Conservation (phyloP, 2,113 vertebrate genomes). For the Rhea pennata region DNA sequence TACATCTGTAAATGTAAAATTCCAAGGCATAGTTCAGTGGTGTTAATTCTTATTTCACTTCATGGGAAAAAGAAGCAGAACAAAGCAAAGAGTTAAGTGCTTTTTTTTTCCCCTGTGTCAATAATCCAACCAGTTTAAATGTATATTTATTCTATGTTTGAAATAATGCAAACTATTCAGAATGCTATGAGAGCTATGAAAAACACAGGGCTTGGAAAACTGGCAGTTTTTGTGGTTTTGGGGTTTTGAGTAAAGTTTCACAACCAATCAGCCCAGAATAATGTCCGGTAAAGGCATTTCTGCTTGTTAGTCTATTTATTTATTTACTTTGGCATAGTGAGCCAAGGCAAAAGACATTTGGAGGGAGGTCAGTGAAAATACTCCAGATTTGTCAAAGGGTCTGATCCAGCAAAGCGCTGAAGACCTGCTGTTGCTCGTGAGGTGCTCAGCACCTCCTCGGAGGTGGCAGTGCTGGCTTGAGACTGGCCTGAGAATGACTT, state of each 20-base stretch:
- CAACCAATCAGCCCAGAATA: slow-evolving; percentile 81
- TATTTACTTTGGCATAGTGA: slow-evolving; percentile 49
- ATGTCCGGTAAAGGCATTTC: slow-evolving; percentile 76
- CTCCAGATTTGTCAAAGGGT: neutral
- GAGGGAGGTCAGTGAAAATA: slow-evolving; percentile 40
- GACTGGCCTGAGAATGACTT: neutral
- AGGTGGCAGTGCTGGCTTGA: neutral
- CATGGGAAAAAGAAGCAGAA: slow-evolving; percentile 44
- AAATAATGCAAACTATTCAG: slow-evolving; percentile 73
- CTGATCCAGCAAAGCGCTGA: neutral
- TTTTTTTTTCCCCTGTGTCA: neutral
- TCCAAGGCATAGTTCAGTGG: neutral
- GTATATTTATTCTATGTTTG: slow-evolving; percentile 63
- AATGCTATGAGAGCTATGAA: slow-evolving; percentile 77
- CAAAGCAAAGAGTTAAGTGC: slow-evolving; percentile 1
- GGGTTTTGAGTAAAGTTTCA: slow-evolving; percentile 84
- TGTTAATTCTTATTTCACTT: neutral
- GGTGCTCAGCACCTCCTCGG: neutral
- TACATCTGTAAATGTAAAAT: neutral
- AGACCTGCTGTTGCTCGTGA: neutral
- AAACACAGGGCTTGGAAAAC: slow-evolving; percentile 79
- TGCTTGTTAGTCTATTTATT: slow-evolving; percentile 69
- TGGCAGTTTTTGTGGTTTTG: slow-evolving; percentile 85
- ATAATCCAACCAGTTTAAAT: slow-evolving; percentile 49
- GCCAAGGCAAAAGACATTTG: neutral